Base-by-base conservation (phyloP, 2,797 vertebrate genomes). In the Acipenser oxyrinchus region DNA sequence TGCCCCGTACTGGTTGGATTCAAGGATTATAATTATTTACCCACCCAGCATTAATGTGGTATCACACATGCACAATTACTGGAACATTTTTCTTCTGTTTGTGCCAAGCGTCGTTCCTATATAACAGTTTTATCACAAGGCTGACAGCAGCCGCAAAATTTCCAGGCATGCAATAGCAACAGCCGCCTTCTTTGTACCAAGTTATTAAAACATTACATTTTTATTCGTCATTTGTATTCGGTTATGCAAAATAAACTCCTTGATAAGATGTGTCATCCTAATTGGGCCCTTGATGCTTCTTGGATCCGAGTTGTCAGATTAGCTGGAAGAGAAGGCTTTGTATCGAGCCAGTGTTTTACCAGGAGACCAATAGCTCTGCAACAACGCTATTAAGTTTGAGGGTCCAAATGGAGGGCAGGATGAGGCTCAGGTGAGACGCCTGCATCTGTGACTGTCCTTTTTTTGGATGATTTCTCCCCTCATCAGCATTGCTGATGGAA, bases 231-330 rank as follows among this genome's bases (percentile, higher is more conserved):
- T 91, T 89, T 92, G 87, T 91, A 90, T 92, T 90, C 87, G 84
- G 89, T 92, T 93, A 91, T 93, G 90, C 90, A 93, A 92, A 93
- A 93, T 91, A 91, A 93, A 91, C 90, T 91, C 88, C 88, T 91
- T 92, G 91, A 93, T 93, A 93, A 92, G 89, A 93, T 90, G 89
- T 90, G 90, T 92, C 88, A 91, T 91, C 88, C 89, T 94, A 94
- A 96, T 95, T 95, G 92, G 92, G 89, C 93, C 92, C 93, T 86
- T 84, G 93, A 91, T 92, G 90, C 89, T 88, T 90, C 89, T 94
- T 91, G 92, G 88, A 89, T 91, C 77, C 81, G 86, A 88, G 88
- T 91, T 91, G 91, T 91, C 88, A 91, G 89, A 85, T 89, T 87
- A 84, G 87, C 89, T 90, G 87, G 86, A 92, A 89, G 85, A 88